Base-by-base conservation (phyloP, 2,113 vertebrate genomes). In the Salminus brasiliensis region DNA sequence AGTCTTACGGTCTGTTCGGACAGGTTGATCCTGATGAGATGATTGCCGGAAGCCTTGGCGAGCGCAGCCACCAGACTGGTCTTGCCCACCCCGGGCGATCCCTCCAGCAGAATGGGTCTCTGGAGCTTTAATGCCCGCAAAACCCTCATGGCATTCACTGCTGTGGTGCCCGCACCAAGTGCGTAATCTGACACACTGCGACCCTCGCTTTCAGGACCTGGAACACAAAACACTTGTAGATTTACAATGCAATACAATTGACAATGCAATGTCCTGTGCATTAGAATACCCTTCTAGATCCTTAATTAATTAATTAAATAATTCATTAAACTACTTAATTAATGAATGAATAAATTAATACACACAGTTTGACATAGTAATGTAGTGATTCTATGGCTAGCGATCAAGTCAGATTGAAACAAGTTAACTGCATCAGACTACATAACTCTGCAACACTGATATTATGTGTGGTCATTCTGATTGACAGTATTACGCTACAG, bases 81-180 rank as follows among this genome's bases (percentile, higher is more conserved):
- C 87, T 99, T 99, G 57, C 98, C 98, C 80, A 99, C 98, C 0
- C 98, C 98, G 3, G 98, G 98, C 0, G 98, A 98, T 0, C 98
- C 98, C 86, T 99, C 98, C 83, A 99, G 87, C 30, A 99, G 92
- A 86, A 99, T 89, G 0, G 98, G 98, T 83, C 95, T 95, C 88
- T 93, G 94, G 76, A 99, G 91, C 87, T 98, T 97, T 18, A 97
- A 87, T 4, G 97, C 97, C 70, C 98, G 90, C 69, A 99, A 84
- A 4, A 99, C 88, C 66, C 97, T 93, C 82, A 97, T 97, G 21
- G 95, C 95, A 36, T 99, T 99, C 90, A 98, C 82, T 12, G 96
- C 96, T 0, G 97, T 97, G 2, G 98, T 99, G 63, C 96, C 95
- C 0, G 97, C 97, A 70, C 92, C 93, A 4, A 99, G 87, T 62